Conservation (phyloP, 2,113 vertebrate genomes). For the Mus pahari region DNA sequence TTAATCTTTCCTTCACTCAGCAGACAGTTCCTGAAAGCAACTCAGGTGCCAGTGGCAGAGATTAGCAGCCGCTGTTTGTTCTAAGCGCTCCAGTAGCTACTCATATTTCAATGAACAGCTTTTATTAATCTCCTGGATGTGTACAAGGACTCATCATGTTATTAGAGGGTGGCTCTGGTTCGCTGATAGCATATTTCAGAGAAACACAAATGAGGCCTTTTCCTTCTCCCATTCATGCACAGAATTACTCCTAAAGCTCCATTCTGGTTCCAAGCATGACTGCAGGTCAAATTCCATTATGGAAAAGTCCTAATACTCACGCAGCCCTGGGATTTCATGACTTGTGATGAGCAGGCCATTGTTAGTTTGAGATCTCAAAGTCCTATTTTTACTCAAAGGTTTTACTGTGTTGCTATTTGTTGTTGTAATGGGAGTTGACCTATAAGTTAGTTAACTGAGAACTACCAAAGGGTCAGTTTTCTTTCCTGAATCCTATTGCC, state of each 20-base stretch:
- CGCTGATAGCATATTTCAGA: constrained; percentile 46
- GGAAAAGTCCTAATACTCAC: neutral
- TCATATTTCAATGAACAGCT: neutral
- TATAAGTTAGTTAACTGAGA: constrained; percentile 32
- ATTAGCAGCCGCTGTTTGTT: neutral
- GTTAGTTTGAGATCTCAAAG: constrained; percentile 2
- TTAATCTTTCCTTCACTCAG: constrained; percentile 36
- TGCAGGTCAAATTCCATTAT: constrained; percentile 32
- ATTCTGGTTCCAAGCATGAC: constrained; percentile 24
- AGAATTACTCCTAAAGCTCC: constrained; percentile 28
- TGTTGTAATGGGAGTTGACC: constrained; percentile 30
- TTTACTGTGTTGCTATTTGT: constrained; percentile 40
- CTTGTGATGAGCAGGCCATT: neutral
- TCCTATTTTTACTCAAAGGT: constrained; percentile 4
- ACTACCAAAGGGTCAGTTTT: constrained; percentile 48
- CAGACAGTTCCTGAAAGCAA: neutral
- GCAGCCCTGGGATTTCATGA: neutral
- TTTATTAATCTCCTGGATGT: constrained; percentile 45
- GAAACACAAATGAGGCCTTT: constrained; percentile 33
- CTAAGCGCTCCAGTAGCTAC: neutral
- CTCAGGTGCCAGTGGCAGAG: neutral
- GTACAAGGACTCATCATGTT: constrained; percentile 42
- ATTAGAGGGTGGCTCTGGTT: constrained; percentile 4
- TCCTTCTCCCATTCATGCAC: neutral
- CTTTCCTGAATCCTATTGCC: constrained; percentile 33